Percentiles rank a stretch among this genome's conserved stretches.
phyloP scores from a whole-genome alignment of 1,140 invertebrate species.

The Drosophila pandora region DNA sequence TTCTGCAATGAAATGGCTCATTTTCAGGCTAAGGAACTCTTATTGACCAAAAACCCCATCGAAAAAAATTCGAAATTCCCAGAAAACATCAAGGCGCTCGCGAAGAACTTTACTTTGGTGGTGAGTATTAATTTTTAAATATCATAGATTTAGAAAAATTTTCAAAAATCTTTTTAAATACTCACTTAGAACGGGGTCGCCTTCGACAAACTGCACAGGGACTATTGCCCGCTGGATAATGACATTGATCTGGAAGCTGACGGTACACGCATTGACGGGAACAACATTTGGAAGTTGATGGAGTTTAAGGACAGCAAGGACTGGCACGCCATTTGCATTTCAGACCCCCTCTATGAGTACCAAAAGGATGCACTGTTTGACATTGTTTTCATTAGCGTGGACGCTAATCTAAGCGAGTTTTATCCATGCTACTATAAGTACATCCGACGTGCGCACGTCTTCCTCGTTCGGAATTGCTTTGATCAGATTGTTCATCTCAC shows the following conservation, averaged over 20 bases:
- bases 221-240: constrained; percentile 60
- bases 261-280: constrained; percentile 58
- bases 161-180: not conserved
- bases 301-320: constrained; percentile 53
- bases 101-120: constrained; percentile 59
- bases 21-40: constrained; percentile 57
- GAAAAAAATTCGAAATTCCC: constrained; percentile 50
- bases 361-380: constrained; percentile 61
- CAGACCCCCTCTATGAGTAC: constrained; percentile 47
- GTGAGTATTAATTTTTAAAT: constrained; percentile 27
- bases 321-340: constrained; percentile 75
- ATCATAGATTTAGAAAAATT: not conserved
- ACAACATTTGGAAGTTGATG: constrained; percentile 34
- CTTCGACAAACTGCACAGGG: constrained; percentile 55
- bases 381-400: constrained; percentile 54
- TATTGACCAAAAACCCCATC: constrained; percentile 66
- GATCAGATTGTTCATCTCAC: constrained; percentile 66
- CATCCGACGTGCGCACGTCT: constrained; percentile 54
- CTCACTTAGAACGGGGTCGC: constrained; percentile 58
- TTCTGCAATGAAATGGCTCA: constrained; percentile 44
- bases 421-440: constrained; percentile 82
- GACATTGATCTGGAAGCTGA: constrained; percentile 58
- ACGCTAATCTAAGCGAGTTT: constrained; percentile 48
- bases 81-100: constrained; percentile 46
- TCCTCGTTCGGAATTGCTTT: constrained; percentile 68